Conservation (phyloP, 1,140 invertebrate genomes). For the Chironomus tepperi region DNA sequence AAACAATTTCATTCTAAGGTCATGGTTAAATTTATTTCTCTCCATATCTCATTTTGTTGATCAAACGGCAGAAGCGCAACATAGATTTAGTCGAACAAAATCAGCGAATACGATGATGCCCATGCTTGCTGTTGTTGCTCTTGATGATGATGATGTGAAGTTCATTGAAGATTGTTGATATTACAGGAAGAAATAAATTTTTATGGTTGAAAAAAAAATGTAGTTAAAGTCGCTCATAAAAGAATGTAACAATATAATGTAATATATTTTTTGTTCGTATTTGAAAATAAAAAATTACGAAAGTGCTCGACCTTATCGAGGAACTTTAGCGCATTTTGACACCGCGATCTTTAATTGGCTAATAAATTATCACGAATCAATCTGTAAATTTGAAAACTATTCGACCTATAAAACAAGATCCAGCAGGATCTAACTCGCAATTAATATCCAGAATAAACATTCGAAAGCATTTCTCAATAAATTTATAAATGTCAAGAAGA, state of each 20-base stretch:
- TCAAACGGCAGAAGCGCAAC: background rate
- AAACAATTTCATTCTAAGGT: constrained; percentile 10
- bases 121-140: background rate
- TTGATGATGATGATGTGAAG: constrained; percentile 12
- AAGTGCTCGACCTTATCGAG: no score
- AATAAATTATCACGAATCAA: no score
- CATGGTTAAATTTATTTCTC: constrained; percentile 19
- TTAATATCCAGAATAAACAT: no score
- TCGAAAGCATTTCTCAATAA: no score
- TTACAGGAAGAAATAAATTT: constrained; percentile 9
- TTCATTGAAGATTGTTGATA: constrained; percentile 14
- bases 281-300: no score
- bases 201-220: background rate
- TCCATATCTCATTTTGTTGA: constrained; percentile 1
- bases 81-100: background rate
- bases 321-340: no score
- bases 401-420: no score
- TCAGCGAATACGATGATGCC: background rate
- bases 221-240: background rate
- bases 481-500: no score
- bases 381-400: no score
- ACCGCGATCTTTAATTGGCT: no score
- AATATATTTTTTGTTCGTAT: background rate
- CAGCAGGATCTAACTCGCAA: no score
- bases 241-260: background rate